Percentiles rank a stretch among this genome's conserved stretches.
Evolutionary conservation across 2,113 vertebrate species (phyloP).

Genomic region (Irena cyanogastra): DNA sequence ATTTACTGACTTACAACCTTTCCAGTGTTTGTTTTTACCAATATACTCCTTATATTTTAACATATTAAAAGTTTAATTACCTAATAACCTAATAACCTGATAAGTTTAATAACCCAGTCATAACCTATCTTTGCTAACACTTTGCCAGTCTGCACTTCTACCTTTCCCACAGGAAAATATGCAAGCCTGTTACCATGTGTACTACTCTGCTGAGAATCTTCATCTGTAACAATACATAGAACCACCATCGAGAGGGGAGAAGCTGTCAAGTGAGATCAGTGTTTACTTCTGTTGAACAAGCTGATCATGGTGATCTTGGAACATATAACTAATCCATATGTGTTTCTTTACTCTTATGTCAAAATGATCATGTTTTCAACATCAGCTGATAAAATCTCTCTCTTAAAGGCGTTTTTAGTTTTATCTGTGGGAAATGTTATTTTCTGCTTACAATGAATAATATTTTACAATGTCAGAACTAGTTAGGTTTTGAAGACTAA

Average conservation of each 20-base stretch:
- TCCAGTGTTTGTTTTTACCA: not conserved
- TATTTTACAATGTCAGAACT: not conserved
- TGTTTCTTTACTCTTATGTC: not conserved
- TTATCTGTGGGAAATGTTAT: not conserved
- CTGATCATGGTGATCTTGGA: not conserved
- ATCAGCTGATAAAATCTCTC: not conserved
- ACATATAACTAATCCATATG: not conserved
- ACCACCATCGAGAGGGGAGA: not conserved
- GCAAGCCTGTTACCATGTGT: not conserved
- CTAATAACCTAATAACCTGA: too few species aligned
- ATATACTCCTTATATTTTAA: not conserved
- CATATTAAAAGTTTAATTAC: not conserved
- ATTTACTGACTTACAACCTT: not conserved
- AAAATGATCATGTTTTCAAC: not conserved
- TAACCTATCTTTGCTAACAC: not conserved
- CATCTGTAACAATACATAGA: not conserved
- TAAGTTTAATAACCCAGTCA: too few species aligned
- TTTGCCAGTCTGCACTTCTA: not conserved
- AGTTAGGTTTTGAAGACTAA: not conserved
- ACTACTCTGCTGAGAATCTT: not conserved
- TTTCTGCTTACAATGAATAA: not conserved
- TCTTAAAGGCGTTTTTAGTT: not conserved
- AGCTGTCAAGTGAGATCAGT: not conserved
- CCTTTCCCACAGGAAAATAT: not conserved
- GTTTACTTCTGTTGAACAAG: not conserved